phyloP scores from a whole-genome alignment of 1,140 invertebrate genomes.

The Heliconius hermathena region DNA sequence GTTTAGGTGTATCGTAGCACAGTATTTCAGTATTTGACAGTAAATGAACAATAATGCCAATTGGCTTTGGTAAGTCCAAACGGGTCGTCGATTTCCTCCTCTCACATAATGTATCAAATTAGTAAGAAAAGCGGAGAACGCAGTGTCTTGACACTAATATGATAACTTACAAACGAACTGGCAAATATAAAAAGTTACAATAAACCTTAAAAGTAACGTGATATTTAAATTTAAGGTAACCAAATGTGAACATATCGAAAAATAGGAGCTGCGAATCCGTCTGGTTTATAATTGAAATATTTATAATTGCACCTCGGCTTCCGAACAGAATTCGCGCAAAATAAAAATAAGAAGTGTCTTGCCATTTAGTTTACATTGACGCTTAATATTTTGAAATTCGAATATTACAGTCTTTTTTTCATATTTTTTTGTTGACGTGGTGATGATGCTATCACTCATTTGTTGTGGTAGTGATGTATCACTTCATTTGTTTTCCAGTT shows the following conservation, averaged over 20 bases:
- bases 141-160: too few species aligned
- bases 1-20: too few species aligned
- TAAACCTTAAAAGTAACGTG: neutral
- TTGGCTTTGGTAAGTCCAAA: too few species aligned
- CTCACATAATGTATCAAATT: too few species aligned
- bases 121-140: too few species aligned
- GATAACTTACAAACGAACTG: too few species aligned
- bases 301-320: slow-evolving; percentile 58
- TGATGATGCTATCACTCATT: neutral
- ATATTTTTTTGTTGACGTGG: neutral
- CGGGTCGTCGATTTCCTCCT: too few species aligned
- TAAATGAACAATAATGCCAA: too few species aligned
- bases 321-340: slow-evolving; percentile 50
- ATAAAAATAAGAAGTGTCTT: slow-evolving; percentile 43
- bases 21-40: too few species aligned
- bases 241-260: slow-evolving; percentile 52
- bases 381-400: slow-evolving; percentile 17
- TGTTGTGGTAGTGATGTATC: too few species aligned
- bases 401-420: neutral
- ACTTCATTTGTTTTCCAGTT: too few species aligned
- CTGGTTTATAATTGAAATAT: slow-evolving; percentile 78
- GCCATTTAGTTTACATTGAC: slow-evolving; percentile 34
- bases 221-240: slow-evolving; percentile 21
- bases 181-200: neutral
- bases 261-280: slow-evolving; percentile 54